A percentile compares a stretch with the other conserved stretches of the same genome.
Evolutionary conservation across 2,888 invertebrate genomes (phyloP).

Genomic region (Xylota segnis): DNA sequence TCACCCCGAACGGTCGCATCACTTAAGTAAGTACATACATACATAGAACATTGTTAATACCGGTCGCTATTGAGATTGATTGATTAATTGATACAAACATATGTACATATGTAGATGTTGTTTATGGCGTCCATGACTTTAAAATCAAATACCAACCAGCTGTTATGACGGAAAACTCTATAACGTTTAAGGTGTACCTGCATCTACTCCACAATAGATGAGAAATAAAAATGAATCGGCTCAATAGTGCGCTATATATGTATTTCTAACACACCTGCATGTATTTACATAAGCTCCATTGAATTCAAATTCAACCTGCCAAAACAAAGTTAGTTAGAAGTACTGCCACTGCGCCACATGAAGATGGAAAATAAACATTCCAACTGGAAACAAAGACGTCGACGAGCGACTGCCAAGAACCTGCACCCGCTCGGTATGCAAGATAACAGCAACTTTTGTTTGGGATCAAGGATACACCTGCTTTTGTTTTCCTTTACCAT

Average conservation of each 20-base stretch:
- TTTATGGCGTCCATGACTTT: too few relatives aligned
- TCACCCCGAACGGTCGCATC: too few relatives aligned
- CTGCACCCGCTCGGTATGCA: background rate
- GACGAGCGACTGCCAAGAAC: conserved; percentile 17
- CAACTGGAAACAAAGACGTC: conserved; percentile 13
- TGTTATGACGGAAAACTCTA: too few relatives aligned
- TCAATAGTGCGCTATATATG: background rate
- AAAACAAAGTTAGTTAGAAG: conserved; percentile 7
- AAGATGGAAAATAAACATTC: conserved; percentile 24
- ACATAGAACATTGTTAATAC: too few relatives aligned
- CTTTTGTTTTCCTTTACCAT: conserved; percentile 45
- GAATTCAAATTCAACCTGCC: conserved; percentile 14
- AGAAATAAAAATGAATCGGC: background rate
- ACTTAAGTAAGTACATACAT: too few relatives aligned
- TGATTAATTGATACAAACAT: too few relatives aligned
- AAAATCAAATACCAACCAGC: too few relatives aligned
- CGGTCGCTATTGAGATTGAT: too few relatives aligned
- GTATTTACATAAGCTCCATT: conserved; percentile 12
- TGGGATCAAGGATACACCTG: conserved; percentile 41
- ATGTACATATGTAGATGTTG: too few relatives aligned
- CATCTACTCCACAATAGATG: background rate
- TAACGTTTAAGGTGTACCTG: too few relatives aligned
- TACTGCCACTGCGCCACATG: background rate
- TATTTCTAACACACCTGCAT: conserved; percentile 22
- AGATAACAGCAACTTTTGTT: conserved; percentile 38